A percentile compares a stretch with the other conserved stretches of the same genome.
phyloP scores from a whole-genome alignment of 2,797 vertebrate genomes.

The Platyrinchus mystaceus region DNA sequence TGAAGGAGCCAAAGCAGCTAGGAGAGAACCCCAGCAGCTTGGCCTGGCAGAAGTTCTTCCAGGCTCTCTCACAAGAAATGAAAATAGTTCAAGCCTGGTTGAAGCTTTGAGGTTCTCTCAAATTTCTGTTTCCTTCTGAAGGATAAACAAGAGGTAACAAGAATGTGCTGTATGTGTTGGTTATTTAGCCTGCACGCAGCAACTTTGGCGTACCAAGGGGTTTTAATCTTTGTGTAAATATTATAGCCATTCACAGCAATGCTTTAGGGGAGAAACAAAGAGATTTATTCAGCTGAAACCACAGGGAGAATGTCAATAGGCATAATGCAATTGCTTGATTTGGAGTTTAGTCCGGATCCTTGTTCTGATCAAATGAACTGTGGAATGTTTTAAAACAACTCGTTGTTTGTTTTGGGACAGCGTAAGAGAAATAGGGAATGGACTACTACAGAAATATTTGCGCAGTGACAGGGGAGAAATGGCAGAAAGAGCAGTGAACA shows the following conservation, averaged over 20 bases:
- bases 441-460: constrained; percentile 36
- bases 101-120: constrained; percentile 67
- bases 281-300: constrained; percentile 63
- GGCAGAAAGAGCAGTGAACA: background rate
- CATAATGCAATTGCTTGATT: constrained; percentile 57
- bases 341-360: constrained; percentile 41
- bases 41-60: background rate
- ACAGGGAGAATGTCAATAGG: constrained; percentile 60
- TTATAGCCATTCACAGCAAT: constrained; percentile 30
- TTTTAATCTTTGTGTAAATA: constrained; percentile 62
- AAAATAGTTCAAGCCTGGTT: constrained; percentile 35
- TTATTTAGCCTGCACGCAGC: constrained; percentile 40
- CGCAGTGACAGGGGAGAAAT: background rate
- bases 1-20: background rate
- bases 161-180: constrained; percentile 45
- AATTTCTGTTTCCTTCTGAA: constrained; percentile 61
- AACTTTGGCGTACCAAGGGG: constrained; percentile 36
- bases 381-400: constrained; percentile 60
- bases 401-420: constrained; percentile 28
- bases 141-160: constrained; percentile 56
- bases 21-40: constrained; percentile 29
- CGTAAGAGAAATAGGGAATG: background rate
- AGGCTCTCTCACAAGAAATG: constrained; percentile 4
- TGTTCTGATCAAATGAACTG: constrained; percentile 47
- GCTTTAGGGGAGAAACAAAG: constrained; percentile 54